Percentiles rank a stretch among this genome's conserved stretches.
Conservation (phyloP, 1,140 invertebrate species). For the Trichoplusia ni region DNA sequence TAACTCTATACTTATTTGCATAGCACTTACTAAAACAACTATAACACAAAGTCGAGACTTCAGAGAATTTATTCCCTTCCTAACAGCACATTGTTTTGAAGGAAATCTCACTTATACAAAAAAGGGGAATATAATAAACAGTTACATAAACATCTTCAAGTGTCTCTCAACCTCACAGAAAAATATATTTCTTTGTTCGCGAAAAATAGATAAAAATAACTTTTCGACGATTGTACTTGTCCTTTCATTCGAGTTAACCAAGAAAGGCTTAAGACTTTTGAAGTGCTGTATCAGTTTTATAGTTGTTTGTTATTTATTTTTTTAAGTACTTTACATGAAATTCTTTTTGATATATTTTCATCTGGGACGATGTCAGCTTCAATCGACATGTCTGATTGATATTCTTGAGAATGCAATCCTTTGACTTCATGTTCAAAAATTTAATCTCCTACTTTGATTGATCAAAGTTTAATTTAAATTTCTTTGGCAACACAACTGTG, state of each 20-base stretch:
- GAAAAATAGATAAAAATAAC: constrained; percentile 51
- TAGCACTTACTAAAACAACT: constrained; percentile 12
- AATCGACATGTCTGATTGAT: background rate
- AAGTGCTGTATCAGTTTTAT: no score
- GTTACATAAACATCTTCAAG: constrained; percentile 57
- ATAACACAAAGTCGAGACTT: background rate
- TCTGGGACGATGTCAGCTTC: no score
- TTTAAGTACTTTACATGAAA: background rate
- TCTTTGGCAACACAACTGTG: no score
- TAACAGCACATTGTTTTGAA: constrained; percentile 31
- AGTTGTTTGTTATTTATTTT: no score
- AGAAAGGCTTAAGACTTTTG: no score
- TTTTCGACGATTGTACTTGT: constrained; percentile 31
- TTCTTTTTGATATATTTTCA: no score
- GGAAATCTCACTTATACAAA: constrained; percentile 34
- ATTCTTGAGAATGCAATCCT: background rate
- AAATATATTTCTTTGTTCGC: constrained; percentile 51
- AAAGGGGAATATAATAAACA: constrained; percentile 51
- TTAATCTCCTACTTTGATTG: background rate
- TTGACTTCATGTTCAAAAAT: background rate
- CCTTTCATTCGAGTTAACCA: no score
- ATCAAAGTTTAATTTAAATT: no score
- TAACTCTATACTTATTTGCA: background rate
- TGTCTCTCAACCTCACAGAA: constrained; percentile 39
- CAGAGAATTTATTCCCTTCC: constrained; percentile 30